Evolutionary conservation across 2,113 vertebrate species (phyloP).

Genomic region (Calidris pugnax): DNA sequence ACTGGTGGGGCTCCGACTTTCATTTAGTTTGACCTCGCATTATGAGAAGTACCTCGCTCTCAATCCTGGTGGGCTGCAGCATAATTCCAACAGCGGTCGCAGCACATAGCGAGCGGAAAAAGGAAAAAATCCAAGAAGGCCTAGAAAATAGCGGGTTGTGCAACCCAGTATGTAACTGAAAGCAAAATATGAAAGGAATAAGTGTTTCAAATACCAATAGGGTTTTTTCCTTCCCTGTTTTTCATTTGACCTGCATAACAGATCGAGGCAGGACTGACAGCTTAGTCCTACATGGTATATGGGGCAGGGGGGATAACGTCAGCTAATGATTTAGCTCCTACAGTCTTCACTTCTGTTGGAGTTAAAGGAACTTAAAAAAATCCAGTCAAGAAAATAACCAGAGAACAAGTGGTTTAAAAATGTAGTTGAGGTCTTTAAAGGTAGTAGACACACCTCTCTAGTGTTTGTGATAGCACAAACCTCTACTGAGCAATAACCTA

Average conservation of each 20-base stretch:
- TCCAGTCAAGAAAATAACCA: not conserved
- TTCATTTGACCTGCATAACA: slow-evolving; percentile 1
- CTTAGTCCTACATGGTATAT: not conserved
- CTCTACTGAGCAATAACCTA: not conserved
- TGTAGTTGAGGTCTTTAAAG: not conserved
- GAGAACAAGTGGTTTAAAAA: not conserved
- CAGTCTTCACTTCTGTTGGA: not conserved
- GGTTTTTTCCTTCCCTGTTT: not conserved
- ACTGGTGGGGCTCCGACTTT: slow-evolving; percentile 63
- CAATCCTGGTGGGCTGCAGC: slow-evolving; percentile 46
- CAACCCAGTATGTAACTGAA: not conserved
- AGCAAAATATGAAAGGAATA: not conserved
- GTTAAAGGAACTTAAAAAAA: not conserved
- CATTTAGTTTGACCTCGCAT: slow-evolving; percentile 77
- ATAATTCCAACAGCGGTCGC: not conserved
- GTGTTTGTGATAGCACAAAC: not conserved
- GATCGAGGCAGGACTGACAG: not conserved
- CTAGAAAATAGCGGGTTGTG: not conserved
- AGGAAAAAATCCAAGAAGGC: not conserved
- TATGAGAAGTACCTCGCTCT: slow-evolving; percentile 66
- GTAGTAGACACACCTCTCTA: not conserved
- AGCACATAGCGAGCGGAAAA: not conserved
- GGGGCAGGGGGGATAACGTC: not conserved
- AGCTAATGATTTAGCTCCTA: not conserved
- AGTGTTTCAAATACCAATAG: not conserved